Percentiles rank a stretch among this genome's conserved stretches.
These are phyloP conservation scores for Disparrhopalites patrizii DNA, from an alignment of 2,888 invertebrate genomes.

Conservation along the genomic window DNA sequence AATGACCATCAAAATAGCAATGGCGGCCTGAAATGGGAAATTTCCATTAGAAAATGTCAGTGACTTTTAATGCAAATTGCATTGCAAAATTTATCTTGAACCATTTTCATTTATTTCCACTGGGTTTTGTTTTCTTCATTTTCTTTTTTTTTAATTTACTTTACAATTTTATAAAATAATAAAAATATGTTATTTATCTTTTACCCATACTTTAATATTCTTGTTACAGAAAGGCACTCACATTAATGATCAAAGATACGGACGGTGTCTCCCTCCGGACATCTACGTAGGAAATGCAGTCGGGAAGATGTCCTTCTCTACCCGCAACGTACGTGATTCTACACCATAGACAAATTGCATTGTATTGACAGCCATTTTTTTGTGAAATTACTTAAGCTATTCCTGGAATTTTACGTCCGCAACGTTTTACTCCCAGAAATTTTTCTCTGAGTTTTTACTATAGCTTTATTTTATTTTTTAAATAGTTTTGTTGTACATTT, in stretches of 20 bases:
- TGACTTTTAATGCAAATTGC: no score
- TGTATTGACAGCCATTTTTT: background rate
- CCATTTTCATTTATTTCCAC: no score
- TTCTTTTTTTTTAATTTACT: no score
- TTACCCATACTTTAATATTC: background rate
- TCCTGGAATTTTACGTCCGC: background rate
- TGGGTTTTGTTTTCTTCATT: no score
- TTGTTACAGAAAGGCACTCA: conserved; percentile 55
- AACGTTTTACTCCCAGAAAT: background rate
- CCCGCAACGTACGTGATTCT: conserved; percentile 89
- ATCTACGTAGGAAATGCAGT: conserved; percentile 87
- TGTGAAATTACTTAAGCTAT: background rate
- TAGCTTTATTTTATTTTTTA: background rate
- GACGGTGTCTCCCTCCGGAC: conserved; percentile 84
- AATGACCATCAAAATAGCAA: conserved; percentile 85
- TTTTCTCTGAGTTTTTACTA: background rate
- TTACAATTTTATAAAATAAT: background rate
- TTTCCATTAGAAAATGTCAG: no score
- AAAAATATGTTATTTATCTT: background rate
- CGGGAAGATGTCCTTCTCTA: conserved; percentile 84
- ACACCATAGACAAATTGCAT: conserved; percentile 3
- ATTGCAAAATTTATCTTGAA: no score
- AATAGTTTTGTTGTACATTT: background rate
- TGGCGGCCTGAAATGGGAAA: conserved; percentile 63
- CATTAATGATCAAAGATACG: conserved; percentile 91